Evolutionary conservation across 2,888 invertebrate species (phyloP), one percentile per base, ranked within the genome.

Genomic region (Noctua janthe): DNA sequence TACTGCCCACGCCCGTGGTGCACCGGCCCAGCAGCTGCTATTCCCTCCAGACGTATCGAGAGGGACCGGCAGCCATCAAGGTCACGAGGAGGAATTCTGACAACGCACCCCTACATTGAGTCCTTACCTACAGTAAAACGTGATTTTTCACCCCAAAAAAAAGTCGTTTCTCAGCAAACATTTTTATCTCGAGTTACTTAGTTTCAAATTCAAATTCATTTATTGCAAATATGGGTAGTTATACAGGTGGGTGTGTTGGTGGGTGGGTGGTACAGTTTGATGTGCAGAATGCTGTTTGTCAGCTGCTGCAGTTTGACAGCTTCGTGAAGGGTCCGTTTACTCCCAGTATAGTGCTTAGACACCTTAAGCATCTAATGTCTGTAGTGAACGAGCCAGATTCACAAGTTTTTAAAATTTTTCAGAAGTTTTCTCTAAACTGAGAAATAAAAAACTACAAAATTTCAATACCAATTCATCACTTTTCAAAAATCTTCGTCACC

Each of bases 391-490:
- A 59, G 5, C n/a, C n/a, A 4, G n/a, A 3, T 13, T 59, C 13
- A 2, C n/a, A 59, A 59, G 10, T 4, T 59, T 4, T 59, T 1
- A 23, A 54, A 54, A 23, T 23, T 54, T 54, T 23, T 7, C 54
- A 1, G n/a, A 59, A 29, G 39, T 17, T 70, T 7, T 7, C 20
- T n/a, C 11, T 8, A 15, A 35, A 4, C 5, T 51, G 29, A 23
- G 0, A 35, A 7, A 69, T 76, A 13, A 59, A 59, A 11, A 59
- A n/a, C 11, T 51, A 13, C 17, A 10, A 39, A 35, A 54, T 17
- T 80, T 56, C 51, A 54, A 23, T 23, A 66, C 8, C n/a, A 59
- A 54, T 71, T 49, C 56, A 49, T 78, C 17, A 56, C 29, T 64
- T 66, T 69, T 47, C n/a, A 69, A 35, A 54, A 8, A 23, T 69